Conservation (phyloP, 2,888 invertebrate species). For the Tubiluchus corallicola region DNA sequence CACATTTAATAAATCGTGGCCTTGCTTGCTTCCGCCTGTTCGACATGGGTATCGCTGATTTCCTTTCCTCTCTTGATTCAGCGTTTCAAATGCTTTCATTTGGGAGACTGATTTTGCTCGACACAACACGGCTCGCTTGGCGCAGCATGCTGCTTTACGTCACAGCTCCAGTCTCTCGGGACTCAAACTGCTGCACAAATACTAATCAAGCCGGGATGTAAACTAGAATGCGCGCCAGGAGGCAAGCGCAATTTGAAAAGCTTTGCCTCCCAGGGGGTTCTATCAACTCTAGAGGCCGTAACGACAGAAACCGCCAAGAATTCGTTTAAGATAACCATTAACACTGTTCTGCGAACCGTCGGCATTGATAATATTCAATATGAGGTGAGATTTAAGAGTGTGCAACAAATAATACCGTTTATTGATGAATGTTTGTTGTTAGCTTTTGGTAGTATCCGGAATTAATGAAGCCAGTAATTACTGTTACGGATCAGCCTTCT, state of each 20-base stretch:
- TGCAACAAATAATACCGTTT: no score
- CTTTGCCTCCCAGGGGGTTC: not conserved
- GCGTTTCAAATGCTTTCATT: no score
- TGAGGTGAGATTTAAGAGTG: no score
- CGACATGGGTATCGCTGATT: no score
- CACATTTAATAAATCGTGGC: not conserved
- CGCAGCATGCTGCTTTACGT: constrained; percentile 1
- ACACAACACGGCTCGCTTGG: not conserved
- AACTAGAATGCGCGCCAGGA: constrained; percentile 3
- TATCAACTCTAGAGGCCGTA: not conserved
- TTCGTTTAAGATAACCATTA: no score
- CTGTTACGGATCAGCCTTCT: no score
- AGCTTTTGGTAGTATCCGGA: no score
- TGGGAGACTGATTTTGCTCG: not conserved
- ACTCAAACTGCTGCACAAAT: constrained; percentile 1
- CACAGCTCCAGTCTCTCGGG: not conserved
- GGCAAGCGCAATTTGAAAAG: constrained; percentile 3
- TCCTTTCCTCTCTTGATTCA: no score
- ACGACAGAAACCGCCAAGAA: not conserved
- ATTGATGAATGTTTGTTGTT: no score
- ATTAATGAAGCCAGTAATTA: no score
- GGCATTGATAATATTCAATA: no score
- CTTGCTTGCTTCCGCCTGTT: constrained; percentile 1
- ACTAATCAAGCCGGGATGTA: constrained; percentile 1
- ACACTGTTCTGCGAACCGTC: no score